Conservation (phyloP, 2,113 vertebrate species). For the Aegypius monachus region DNA sequence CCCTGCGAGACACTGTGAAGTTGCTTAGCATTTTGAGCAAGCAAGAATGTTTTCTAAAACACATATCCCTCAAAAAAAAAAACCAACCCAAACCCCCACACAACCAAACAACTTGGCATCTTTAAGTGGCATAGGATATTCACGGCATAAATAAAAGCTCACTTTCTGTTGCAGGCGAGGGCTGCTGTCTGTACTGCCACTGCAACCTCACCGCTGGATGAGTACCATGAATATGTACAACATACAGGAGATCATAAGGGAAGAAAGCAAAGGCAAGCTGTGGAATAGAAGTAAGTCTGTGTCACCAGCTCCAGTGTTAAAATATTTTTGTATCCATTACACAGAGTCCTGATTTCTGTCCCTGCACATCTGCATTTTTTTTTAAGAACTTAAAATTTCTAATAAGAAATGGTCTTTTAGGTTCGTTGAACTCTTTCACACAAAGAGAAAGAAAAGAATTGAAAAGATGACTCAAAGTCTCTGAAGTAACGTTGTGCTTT, state of each 20-base stretch:
- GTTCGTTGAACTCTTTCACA: not conserved
- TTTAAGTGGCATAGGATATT: not conserved
- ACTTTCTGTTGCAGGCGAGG: not conserved
- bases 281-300: not conserved
- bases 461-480: not conserved
- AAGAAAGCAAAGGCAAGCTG: not conserved
- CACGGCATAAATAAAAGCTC: not conserved
- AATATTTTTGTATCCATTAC: not conserved
- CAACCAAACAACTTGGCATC: not conserved
- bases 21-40: not conserved
- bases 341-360: not conserved
- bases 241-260: rapidly evolving
- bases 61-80: not conserved
- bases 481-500: not conserved
- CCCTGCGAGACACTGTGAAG: not conserved
- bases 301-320: not conserved
- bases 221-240: too few species aligned
- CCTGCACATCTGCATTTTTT: not conserved
- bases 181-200: not conserved
- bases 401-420: not conserved
- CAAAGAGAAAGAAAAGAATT: not conserved
- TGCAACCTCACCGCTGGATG: not conserved
- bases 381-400: not conserved
- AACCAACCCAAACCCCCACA: too few species aligned
- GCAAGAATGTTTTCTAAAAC: not conserved